phyloP scores from a whole-genome alignment of 1,140 invertebrate species.

The Heterodera schachtii region DNA sequence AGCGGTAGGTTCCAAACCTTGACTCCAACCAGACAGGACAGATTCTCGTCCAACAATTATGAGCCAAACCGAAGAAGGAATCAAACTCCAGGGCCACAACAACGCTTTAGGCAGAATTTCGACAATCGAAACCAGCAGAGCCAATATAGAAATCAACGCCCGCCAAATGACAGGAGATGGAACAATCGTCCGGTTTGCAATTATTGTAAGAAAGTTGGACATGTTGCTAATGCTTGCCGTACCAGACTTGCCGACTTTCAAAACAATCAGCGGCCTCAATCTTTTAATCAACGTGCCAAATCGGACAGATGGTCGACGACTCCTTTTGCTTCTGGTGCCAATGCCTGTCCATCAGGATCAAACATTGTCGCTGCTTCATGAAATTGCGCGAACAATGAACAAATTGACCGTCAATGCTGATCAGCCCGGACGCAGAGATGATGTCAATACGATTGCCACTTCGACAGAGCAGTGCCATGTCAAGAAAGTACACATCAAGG shows the following conservation, averaged over 20 bases:
- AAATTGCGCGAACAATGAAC: not conserved
- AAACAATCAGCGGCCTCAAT: not conserved
- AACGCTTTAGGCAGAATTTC: not conserved
- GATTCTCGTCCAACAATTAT: not conserved
- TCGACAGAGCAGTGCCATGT: not conserved
- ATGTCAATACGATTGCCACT: not conserved
- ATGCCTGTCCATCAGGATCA: constrained; percentile 1
- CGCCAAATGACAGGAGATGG: not conserved
- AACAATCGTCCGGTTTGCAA: not conserved
- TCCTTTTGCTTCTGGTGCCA: not conserved
- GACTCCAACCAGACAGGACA: not conserved
- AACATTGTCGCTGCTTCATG: not conserved
- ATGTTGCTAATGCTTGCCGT: not conserved
- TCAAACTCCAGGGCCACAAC: too few relatives aligned
- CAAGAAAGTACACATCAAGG: not conserved
- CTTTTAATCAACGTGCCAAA: not conserved
- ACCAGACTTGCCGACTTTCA: not conserved
- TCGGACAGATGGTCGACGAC: not conserved
- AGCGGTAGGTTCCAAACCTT: not conserved
- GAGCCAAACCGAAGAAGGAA: not conserved
- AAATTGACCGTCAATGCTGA: not conserved
- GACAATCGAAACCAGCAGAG: not conserved
- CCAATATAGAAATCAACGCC: not conserved
- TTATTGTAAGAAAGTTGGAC: constrained; percentile 1
- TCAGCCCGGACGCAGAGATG: not conserved